Conservation (phyloP, 2,797 vertebrate genomes). For the Acanthornis magna region DNA sequence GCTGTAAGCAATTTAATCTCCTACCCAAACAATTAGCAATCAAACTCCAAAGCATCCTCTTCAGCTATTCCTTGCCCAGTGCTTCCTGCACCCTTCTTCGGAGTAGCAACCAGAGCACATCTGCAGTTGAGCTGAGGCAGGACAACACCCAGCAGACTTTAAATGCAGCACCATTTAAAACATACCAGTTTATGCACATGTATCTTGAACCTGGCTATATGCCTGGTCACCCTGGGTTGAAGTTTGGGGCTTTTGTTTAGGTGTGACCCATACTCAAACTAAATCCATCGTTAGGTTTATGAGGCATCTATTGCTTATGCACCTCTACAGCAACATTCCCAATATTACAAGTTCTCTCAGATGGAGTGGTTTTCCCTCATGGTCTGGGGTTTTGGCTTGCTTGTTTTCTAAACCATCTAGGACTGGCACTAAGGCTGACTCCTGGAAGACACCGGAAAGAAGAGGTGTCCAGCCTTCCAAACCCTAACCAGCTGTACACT, state of each 20-base stretch:
- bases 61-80: neutral
- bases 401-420: slow-evolving; percentile 19
- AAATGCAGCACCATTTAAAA: neutral
- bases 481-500: slow-evolving; percentile 11
- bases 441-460: slow-evolving; percentile 18
- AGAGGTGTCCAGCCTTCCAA: slow-evolving; percentile 4
- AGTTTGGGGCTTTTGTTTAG: neutral
- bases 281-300: neutral
- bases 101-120: neutral
- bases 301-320: neutral
- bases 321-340: neutral
- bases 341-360: neutral
- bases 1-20: neutral
- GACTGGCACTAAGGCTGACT: slow-evolving; percentile 42
- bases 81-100: neutral
- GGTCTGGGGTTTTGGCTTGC: neutral
- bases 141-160: neutral
- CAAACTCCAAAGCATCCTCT: neutral
- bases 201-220: neutral
- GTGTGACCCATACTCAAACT: neutral
- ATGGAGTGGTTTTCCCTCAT: neutral
- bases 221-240: neutral
- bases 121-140: neutral
- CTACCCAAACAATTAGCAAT: neutral
- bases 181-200: rapidly evolving